These are phyloP conservation scores for Watsonalla binaria DNA, from an alignment of 2,888 invertebrate genomes.

Conservation along the genomic window DNA sequence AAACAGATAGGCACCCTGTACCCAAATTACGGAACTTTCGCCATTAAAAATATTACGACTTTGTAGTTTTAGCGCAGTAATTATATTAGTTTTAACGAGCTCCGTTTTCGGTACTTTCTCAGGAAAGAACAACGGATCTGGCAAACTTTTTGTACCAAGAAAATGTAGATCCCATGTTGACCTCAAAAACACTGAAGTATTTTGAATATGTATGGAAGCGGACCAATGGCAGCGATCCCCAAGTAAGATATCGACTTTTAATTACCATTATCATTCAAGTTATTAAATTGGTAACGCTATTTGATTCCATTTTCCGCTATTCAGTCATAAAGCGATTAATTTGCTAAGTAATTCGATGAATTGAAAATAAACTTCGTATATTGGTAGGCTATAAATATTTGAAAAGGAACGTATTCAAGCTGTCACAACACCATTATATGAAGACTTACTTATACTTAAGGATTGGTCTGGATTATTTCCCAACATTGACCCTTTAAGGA, in stretches of 20 bases:
- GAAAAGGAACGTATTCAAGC: no score
- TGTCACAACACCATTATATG: no score
- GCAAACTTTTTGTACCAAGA: constrained; percentile 66
- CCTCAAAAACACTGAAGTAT: constrained; percentile 65
- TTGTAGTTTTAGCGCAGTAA: constrained; percentile 35
- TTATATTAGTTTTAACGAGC: constrained; percentile 59
- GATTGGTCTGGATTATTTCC: no score
- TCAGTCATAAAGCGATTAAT: no score
- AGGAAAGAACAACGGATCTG: constrained; percentile 69
- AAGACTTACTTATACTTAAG: no score
- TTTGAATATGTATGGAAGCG: constrained; percentile 76
- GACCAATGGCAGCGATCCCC: constrained; percentile 70
- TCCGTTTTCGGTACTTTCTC: constrained; percentile 28
- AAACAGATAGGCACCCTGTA: constrained; percentile 5
- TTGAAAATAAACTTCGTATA: no score
- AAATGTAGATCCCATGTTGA: constrained; percentile 61
- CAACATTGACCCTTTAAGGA: no score
- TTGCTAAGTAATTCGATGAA: no score
- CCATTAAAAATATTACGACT: constrained; percentile 55
- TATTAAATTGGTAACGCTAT: no score
- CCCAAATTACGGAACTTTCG: constrained; percentile 37
- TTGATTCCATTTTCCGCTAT: no score
- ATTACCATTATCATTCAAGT: no score
- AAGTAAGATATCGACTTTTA: constrained; percentile 35
- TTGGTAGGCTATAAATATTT: no score